These are phyloP conservation scores for Pomacea maculata DNA, from an alignment of 1,140 invertebrate species.

Conservation along the genomic window DNA sequence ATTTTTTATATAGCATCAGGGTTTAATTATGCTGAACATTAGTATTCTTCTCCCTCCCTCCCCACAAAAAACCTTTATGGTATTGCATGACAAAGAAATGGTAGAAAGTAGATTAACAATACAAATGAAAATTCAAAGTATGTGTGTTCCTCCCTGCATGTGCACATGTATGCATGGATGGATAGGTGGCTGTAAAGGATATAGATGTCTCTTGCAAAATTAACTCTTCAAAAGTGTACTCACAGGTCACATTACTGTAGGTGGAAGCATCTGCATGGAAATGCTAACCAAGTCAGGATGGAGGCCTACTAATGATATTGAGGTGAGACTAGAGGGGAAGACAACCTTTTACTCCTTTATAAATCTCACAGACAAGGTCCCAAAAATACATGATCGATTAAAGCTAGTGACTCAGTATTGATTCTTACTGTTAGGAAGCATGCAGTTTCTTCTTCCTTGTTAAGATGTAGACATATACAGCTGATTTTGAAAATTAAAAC, in stretches of 20 bases:
- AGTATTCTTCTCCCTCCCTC: neutral
- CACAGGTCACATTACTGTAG: slow-evolving; percentile 61
- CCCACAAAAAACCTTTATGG: neutral
- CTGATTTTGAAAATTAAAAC: neutral
- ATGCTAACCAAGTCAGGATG: slow-evolving; percentile 61
- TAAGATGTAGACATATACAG: neutral
- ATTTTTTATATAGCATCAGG: neutral
- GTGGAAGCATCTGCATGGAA: slow-evolving; percentile 63
- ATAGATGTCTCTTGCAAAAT: neutral
- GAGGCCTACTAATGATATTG: slow-evolving; percentile 60
- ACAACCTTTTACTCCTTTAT: neutral
- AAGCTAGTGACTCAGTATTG: too few relatives aligned
- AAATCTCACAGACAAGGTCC: neutral
- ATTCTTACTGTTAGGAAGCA: too few relatives aligned
- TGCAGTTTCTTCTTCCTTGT: neutral
- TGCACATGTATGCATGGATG: neutral
- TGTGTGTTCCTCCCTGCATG: slow-evolving; percentile 1
- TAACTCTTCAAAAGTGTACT: neutral
- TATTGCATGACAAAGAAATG: neutral
- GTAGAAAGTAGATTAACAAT: neutral
- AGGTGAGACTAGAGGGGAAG: slow-evolving; percentile 39
- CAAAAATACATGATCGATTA: too few relatives aligned
- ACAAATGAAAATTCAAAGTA: neutral
- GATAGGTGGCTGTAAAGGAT: neutral
- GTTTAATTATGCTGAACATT: neutral